Percentiles rank a stretch among this genome's conserved stretches.
Conservation (phyloP, 1,140 invertebrate species). For the Apolygus lucorum region DNA sequence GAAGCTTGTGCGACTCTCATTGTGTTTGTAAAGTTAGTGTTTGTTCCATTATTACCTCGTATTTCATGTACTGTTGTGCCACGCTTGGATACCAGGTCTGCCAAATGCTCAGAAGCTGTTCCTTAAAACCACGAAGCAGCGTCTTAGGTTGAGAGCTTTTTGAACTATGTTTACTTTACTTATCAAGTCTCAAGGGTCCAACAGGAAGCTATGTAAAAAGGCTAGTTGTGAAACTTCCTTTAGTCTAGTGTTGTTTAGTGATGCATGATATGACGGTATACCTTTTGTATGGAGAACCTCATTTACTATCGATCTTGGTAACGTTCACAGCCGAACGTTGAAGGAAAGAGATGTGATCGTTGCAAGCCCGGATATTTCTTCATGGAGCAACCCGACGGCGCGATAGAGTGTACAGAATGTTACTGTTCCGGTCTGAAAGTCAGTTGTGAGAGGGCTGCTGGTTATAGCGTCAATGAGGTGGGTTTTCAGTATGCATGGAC, state of each 20-base stretch:
- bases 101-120: too few species aligned
- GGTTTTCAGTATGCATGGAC: too few species aligned
- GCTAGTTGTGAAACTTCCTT: too few species aligned
- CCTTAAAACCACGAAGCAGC: too few species aligned
- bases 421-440: conserved; percentile 83
- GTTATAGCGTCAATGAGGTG: conserved; percentile 49
- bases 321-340: conserved; percentile 54
- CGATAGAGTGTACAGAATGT: conserved; percentile 76
- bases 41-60: background rate
- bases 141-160: too few species aligned
- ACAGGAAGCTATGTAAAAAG: too few species aligned
- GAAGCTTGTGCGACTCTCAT: conserved; percentile 63
- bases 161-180: too few species aligned
- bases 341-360: conserved; percentile 65
- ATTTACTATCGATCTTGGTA: conserved; percentile 11
- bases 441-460: conserved; percentile 53
- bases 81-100: too few species aligned
- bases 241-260: too few species aligned
- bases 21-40: conserved; percentile 70
- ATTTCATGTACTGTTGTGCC: too few species aligned
- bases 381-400: conserved; percentile 55
- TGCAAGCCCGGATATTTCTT: conserved; percentile 82
- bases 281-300: background rate
- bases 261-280: too few species aligned
- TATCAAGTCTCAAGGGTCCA: too few species aligned